phyloP scores from a whole-genome alignment of 2,888 invertebrate genomes.

The Petrolisthes manimaculis region DNA sequence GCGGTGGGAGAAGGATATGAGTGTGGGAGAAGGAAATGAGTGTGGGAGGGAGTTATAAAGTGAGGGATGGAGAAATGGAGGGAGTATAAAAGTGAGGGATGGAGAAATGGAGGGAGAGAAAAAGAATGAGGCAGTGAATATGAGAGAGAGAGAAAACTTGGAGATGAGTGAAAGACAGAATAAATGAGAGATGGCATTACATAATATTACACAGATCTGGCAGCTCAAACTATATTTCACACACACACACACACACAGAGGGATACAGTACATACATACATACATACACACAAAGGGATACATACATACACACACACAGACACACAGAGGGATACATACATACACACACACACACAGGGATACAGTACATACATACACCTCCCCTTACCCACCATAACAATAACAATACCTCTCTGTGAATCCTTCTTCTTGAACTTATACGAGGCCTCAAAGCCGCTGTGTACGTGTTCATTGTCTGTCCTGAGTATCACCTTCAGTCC shows the following conservation, averaged over 20 bases:
- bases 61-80: not conserved
- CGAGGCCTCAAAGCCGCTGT: constrained; percentile 95
- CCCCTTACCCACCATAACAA: constrained; percentile 76
- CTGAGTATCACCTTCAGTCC: constrained; percentile 90
- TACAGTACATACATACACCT: not conserved
- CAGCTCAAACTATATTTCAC: too few species aligned
- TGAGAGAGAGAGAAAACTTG: too few species aligned
- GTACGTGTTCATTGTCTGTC: constrained; percentile 87
- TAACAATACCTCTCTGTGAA: constrained; percentile 68
- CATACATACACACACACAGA: too few species aligned
- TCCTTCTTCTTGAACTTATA: constrained; percentile 91
- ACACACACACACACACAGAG: too few species aligned
- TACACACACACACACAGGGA: too few species aligned
- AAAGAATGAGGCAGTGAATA: not conserved
- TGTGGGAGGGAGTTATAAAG: too few species aligned
- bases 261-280: too few species aligned
- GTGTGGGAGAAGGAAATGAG: not conserved
- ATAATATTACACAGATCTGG: too few species aligned
- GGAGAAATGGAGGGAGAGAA: not conserved
- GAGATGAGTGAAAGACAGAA: too few species aligned
- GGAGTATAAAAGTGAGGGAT: not conserved
- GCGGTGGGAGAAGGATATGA: constrained; percentile 4
- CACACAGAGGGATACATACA: too few species aligned
- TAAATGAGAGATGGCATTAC: too few species aligned
- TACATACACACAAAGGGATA: too few species aligned